A percentile compares a stretch with the other conserved stretches of the same genome.
Evolutionary conservation across 1,140 invertebrate genomes (phyloP).

Genomic region (Meloidogyne exigua): DNA sequence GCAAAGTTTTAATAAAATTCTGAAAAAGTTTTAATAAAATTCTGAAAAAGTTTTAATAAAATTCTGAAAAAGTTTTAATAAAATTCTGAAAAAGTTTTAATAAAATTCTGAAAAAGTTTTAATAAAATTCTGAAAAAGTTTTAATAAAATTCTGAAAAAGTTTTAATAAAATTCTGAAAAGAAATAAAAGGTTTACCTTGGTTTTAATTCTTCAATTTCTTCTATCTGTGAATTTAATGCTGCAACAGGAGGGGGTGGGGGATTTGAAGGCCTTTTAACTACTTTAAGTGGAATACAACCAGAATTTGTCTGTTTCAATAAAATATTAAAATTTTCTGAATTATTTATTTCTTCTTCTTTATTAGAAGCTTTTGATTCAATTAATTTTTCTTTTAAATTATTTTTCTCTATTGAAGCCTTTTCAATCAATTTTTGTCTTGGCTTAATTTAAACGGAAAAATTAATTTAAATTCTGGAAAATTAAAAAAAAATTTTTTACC

Average conservation of each 20-base stretch:
- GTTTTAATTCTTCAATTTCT: slow-evolving; percentile 14
- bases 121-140: neutral
- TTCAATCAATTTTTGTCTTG: neutral
- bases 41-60: neutral
- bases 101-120: neutral
- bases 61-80: neutral
- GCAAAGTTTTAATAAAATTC: neutral
- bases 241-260: slow-evolving; percentile 11
- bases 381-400: too few species aligned
- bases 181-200: neutral
- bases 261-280: slow-evolving; percentile 15
- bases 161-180: neutral
- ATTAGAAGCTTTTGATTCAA: neutral
- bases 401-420: neutral
- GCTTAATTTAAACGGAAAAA: neutral
- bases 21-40: neutral
- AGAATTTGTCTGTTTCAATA: neutral
- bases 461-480: neutral
- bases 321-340: neutral
- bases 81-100: neutral
- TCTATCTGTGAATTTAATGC: neutral
- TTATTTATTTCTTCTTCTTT: neutral
- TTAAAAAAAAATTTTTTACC: neutral
- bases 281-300: neutral
- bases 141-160: neutral